phyloP scores from a whole-genome alignment of 2,888 invertebrate species.

The Caenorhabditis doughertyi region DNA sequence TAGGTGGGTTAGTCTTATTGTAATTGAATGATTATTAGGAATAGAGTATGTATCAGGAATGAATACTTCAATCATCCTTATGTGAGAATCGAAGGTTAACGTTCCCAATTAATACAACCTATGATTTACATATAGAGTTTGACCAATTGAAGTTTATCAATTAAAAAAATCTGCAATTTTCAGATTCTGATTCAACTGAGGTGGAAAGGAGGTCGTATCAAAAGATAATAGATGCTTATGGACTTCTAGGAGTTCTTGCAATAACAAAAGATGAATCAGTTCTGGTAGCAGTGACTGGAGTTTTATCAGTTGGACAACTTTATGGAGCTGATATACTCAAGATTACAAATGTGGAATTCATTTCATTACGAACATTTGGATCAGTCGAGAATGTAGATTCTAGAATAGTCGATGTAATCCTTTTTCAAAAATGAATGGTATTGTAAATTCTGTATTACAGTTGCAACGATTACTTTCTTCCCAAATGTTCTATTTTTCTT shows the following conservation, averaged over 20 bases:
- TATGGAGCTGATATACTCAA: slow-evolving; percentile 93
- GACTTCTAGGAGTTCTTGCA: slow-evolving; percentile 94
- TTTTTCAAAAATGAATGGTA: background rate
- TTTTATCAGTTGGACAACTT: slow-evolving; percentile 96
- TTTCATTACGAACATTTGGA: slow-evolving; percentile 75
- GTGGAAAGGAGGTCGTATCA: slow-evolving; percentile 92
- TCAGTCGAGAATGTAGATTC: slow-evolving; percentile 72
- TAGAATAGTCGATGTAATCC: slow-evolving; percentile 76
- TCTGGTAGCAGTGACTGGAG: slow-evolving; percentile 94
- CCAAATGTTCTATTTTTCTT: slow-evolving; percentile 98
- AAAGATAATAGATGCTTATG: slow-evolving; percentile 95
- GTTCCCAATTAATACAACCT: too few species aligned
- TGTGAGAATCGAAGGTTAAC: too few species aligned
- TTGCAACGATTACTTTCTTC: slow-evolving; percentile 93
- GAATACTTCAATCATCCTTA: too few species aligned
- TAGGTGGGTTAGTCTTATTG: slow-evolving; percentile 64
- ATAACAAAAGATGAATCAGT: slow-evolving; percentile 87
- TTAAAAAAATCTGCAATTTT: slow-evolving; percentile 34
- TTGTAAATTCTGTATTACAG: slow-evolving; percentile 58
- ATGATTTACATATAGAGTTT: too few species aligned
- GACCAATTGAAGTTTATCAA: too few species aligned
- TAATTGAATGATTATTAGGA: background rate
- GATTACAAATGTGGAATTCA: slow-evolving; percentile 79
- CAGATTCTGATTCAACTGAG: slow-evolving; percentile 91
- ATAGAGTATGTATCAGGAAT: too few species aligned